Percentiles rank a stretch among this genome's conserved stretches.
phyloP scores from a whole-genome alignment of 2,113 vertebrate species.

The Lynx canadensis region DNA sequence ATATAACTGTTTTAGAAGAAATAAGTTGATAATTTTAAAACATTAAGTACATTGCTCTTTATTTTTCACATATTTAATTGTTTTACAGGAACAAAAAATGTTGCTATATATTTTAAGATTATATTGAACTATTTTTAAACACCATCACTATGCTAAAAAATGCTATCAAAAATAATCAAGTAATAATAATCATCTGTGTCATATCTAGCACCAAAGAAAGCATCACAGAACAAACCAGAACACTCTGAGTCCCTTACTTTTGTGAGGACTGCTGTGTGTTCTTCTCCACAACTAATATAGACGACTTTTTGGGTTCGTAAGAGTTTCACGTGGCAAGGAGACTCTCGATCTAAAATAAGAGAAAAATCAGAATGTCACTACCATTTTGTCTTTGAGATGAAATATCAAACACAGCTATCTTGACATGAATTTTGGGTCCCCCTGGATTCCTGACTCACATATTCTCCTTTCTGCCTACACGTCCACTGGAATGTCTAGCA shows the following conservation, averaged over 20 bases:
- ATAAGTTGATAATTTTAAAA: constrained; percentile 32
- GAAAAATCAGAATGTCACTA: not conserved
- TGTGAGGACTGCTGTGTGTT: constrained; percentile 89
- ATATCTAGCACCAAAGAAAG: not conserved
- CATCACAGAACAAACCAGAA: not conserved
- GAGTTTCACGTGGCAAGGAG: constrained; percentile 97
- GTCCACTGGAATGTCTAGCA: not conserved
- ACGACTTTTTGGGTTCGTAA: constrained; percentile 96
- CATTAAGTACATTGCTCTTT: constrained; percentile 21
- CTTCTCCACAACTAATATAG: constrained; percentile 94
- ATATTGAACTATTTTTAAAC: not conserved
- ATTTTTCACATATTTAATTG: not conserved
- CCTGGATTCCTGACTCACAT: not conserved
- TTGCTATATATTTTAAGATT: not conserved
- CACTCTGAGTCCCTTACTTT: constrained; percentile 88
- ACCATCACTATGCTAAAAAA: not conserved
- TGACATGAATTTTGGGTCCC: not conserved
- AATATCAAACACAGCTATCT: not conserved
- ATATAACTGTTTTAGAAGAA: constrained; percentile 17
- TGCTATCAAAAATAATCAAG: not conserved
- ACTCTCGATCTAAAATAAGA: constrained; percentile 92
- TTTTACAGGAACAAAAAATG: constrained; percentile 6
- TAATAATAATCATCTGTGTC: not conserved
- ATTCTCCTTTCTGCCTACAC: not conserved
- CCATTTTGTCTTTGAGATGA: not conserved